Conservation (phyloP, 1,140 invertebrate species). For the Brachystomella parvula region DNA sequence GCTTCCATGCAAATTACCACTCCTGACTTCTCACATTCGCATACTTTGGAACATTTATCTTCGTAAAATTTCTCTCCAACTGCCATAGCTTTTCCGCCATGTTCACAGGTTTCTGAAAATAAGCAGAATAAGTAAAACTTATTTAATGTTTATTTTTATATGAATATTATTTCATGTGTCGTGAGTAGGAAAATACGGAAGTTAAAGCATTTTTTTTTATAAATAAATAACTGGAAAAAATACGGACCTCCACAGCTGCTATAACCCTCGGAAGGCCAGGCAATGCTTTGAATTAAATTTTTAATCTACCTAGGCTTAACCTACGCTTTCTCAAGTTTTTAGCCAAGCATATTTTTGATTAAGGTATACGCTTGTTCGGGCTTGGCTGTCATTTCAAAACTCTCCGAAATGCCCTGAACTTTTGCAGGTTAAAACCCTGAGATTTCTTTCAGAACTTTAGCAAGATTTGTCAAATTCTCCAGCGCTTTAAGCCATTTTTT, state of each 20-base stretch:
- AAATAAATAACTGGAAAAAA: background rate
- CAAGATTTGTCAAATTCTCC: too few relatives aligned
- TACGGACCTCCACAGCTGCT: background rate
- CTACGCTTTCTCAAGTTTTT: too few relatives aligned
- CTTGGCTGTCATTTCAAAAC: too few relatives aligned
- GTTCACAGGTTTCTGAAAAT: constrained; percentile 21
- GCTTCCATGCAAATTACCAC: constrained; percentile 22
- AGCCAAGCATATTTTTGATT: too few relatives aligned
- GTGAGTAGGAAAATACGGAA: background rate
- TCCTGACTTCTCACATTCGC: constrained; percentile 27
- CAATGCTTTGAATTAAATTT: too few relatives aligned
- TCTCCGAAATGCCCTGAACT: too few relatives aligned
- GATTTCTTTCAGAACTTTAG: too few relatives aligned
- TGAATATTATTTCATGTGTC: background rate
- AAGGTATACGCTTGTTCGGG: too few relatives aligned
- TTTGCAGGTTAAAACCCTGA: too few relatives aligned
- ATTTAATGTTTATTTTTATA: background rate
- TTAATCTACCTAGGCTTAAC: too few relatives aligned
- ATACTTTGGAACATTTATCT: constrained; percentile 28
- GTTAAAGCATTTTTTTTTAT: background rate
- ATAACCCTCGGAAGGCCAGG: too few relatives aligned
- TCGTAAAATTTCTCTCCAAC: constrained; percentile 28
- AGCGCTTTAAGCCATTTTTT: too few relatives aligned
- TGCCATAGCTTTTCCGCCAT: constrained; percentile 23
- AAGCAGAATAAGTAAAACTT: background rate